Base-by-base conservation (phyloP, 2,113 vertebrate species). In the Boulengeromyrus knoepffleri region DNA sequence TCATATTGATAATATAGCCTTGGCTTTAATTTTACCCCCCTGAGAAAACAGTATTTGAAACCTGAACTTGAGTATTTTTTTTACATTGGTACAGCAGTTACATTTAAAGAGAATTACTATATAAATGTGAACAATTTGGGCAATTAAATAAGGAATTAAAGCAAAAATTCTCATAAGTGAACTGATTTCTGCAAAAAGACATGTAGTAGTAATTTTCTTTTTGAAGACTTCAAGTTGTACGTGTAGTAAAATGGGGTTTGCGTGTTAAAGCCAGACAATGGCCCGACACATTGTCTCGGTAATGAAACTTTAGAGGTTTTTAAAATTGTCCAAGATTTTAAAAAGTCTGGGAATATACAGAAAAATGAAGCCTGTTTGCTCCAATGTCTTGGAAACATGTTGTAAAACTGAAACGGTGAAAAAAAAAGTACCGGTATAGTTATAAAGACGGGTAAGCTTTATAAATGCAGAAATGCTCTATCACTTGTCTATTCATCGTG, bases 1-100 rank as follows among this genome's bases (percentile, higher is more conserved):
- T 80, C 74, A 80, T 42, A 42, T 80, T 42, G 36, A 39, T 42
- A 80, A 80, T 80, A 42, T 42, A 80, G 74, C 36, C 15, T 42
- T 80, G 74, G 74, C 74, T 80, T 80, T 80, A 80, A 80, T 36
- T 80, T 80, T 80, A 80, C 74, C 62, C 62, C 62, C 62, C 36
- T 80, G 36, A 80, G 74, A 80, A 80, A 80, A 42, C 36, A 80
- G 74, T 39, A 80, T 80, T 19, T 42, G 36, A 42, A 80, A 80
- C 39, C 31, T 8, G 74, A 80, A 80, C 36, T 10, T 80, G 74
- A 39, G 31, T 80, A 80, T 39, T 80, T 80, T 77, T 36, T 77
- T 42, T 19, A 80, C 12, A 6, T 80, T 80, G 36, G 36, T 36
- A 80, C 36, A 42, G 74, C 74, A 80, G 36, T 80, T 80, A 42